Conservation (phyloP, 2,888 invertebrate genomes). For the Cetonia aurata region DNA sequence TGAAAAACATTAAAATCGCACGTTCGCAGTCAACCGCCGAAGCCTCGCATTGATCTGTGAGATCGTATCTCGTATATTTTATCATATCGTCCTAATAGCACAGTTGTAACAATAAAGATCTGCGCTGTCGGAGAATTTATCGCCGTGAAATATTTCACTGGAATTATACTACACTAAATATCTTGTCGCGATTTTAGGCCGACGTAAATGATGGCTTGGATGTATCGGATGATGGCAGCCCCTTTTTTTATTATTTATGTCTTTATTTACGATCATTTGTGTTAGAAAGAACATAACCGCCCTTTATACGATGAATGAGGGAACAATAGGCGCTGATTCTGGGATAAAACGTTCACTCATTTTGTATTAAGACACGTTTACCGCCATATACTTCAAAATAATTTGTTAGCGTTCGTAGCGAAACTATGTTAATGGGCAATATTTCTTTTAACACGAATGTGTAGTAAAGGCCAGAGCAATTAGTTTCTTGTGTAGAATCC, state of each 20-base stretch:
- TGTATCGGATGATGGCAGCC: constrained; percentile 14
- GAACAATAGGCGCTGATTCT: background rate
- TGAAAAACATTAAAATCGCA: constrained; percentile 18
- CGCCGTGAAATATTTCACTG: constrained; percentile 27
- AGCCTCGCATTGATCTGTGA: constrained; percentile 9
- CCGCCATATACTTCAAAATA: too few species aligned
- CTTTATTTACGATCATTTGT: constrained; percentile 34
- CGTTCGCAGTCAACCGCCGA: background rate
- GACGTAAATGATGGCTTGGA: constrained; percentile 26
- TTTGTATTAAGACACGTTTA: too few species aligned
- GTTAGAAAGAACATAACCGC: constrained; percentile 5
- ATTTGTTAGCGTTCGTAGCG: too few species aligned
- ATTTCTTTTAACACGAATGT: too few species aligned
- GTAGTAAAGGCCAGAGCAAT: too few species aligned
- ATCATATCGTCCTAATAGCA: constrained; percentile 24
- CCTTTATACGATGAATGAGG: background rate
- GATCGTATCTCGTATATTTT: constrained; percentile 27
- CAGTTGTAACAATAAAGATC: constrained; percentile 25
- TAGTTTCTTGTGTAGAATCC: too few species aligned
- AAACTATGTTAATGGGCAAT: too few species aligned
- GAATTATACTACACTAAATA: constrained; percentile 32
- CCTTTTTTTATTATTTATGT: constrained; percentile 32
- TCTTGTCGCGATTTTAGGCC: constrained; percentile 28
- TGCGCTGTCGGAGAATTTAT: constrained; percentile 17
- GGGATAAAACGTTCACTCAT: background rate